Conservation (phyloP, 1,140 invertebrate genomes). For the Drosophila teissieri region DNA sequence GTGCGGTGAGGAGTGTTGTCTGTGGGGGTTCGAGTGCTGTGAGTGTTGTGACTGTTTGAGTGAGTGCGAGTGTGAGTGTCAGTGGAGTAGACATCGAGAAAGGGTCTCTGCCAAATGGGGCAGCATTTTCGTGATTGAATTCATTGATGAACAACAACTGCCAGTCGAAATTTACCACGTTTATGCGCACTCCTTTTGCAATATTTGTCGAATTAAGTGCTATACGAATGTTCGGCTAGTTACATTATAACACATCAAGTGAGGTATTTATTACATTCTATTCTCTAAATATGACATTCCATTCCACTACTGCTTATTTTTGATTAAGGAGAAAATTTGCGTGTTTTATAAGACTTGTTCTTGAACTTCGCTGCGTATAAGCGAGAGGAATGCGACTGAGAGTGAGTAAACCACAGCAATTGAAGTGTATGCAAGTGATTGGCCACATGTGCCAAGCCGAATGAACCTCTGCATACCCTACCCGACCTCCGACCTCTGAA, state of each 20-base stretch:
- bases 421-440: conserved; percentile 80
- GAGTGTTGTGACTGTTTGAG: conserved; percentile 1
- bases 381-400: too few species aligned
- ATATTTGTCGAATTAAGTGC: neutral
- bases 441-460: conserved; percentile 76
- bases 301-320: neutral
- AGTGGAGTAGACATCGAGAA: conserved; percentile 17
- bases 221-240: too few species aligned
- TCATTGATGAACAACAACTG: conserved; percentile 77
- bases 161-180: neutral
- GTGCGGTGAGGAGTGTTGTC: conserved; percentile 43
- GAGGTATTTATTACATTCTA: neutral
- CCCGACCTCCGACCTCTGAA: neutral
- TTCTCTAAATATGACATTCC: too few species aligned
- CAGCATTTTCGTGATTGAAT: conserved; percentile 81
- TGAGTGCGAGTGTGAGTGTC: conserved; percentile 18
- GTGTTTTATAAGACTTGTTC: too few species aligned
- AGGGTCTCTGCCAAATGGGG: conserved; percentile 42
- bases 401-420: conserved; percentile 56
- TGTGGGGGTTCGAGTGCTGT: conserved; percentile 14
- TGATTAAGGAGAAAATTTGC: too few species aligned
- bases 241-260: too few species aligned
- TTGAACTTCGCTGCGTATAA: neutral
- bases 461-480: conserved; percentile 31
- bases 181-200: neutral